Evolutionary conservation across 1,140 invertebrate species (phyloP).

Genomic region (Triops longicaudatus): DNA sequence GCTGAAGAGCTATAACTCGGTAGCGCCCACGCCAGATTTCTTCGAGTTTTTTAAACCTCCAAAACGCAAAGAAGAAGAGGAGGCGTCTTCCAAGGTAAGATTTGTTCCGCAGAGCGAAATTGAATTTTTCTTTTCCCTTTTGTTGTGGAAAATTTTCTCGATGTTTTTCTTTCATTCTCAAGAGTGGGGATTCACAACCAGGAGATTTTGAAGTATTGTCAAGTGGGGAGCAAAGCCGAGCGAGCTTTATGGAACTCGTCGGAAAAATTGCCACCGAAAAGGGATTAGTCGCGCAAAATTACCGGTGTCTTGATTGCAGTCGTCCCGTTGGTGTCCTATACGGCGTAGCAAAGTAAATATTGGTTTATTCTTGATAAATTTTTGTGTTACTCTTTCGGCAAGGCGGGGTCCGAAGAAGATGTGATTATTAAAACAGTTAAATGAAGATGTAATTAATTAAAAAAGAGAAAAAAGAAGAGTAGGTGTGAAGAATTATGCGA

Average conservation of each 20-base stretch:
- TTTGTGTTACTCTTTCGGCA: too few species aligned
- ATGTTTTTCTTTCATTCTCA: background rate
- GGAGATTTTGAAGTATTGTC: conserved; percentile 21
- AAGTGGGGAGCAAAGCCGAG: background rate
- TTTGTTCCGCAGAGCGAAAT: background rate
- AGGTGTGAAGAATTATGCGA: too few species aligned
- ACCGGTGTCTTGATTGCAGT: conserved; percentile 69
- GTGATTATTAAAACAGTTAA: too few species aligned
- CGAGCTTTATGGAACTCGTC: conserved; percentile 52
- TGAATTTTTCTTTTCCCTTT: background rate
- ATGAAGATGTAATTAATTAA: too few species aligned
- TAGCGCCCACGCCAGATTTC: background rate
- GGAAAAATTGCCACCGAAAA: conserved; percentile 63
- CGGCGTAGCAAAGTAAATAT: conserved; percentile 44
- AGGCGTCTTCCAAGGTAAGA: background rate
- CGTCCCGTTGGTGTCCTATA: conserved; percentile 67
- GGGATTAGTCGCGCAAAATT: conserved; percentile 79
- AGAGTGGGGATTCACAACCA: background rate
- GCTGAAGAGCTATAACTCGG: background rate
- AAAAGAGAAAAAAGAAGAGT: too few species aligned
- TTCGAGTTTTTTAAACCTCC: background rate
- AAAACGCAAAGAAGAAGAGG: background rate
- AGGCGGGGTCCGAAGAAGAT: too few species aligned
- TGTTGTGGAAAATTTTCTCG: background rate
- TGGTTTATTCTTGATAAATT: background rate